Conservation (phyloP, 2,888 invertebrate species). For the Lathronympha strigana region DNA sequence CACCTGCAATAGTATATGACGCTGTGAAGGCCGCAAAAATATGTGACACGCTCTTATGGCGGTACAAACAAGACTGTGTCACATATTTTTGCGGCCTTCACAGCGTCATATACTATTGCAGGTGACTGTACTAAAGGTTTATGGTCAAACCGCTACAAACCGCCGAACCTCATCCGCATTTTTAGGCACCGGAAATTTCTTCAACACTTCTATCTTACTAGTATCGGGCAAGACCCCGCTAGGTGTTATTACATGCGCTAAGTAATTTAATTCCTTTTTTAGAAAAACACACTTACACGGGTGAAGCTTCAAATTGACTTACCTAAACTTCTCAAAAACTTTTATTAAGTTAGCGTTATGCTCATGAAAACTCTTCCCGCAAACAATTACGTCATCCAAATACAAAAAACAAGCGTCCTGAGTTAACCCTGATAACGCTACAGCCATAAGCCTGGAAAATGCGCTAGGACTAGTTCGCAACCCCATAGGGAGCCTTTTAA, state of each 20-base stretch:
- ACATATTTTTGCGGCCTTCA: no score
- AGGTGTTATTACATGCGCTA: not conserved
- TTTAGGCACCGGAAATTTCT: not conserved
- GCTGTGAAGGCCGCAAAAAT: no score
- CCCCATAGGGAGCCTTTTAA: not conserved
- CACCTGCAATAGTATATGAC: no score
- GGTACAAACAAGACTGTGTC: no score
- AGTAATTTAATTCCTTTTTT: not conserved
- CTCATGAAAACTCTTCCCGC: no score
- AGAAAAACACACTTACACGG: constrained; percentile 1
- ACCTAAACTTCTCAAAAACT: no score
- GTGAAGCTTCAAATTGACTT: not conserved
- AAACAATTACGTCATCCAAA: not conserved
- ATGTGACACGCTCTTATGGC: no score
- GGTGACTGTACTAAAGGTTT: no score
- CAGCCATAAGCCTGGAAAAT: not conserved
- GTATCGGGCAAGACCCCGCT: not conserved
- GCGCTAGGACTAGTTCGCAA: not conserved
- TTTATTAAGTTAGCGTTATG: no score
- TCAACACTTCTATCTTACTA: not conserved
- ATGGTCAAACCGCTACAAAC: no score
- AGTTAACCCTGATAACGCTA: constrained; percentile 1
- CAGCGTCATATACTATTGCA: no score
- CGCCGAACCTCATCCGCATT: constrained; percentile 6
- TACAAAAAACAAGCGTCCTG: not conserved